Evolutionary conservation across 2,797 vertebrate species (phyloP).

Genomic region (Potorous gilbertii): DNA sequence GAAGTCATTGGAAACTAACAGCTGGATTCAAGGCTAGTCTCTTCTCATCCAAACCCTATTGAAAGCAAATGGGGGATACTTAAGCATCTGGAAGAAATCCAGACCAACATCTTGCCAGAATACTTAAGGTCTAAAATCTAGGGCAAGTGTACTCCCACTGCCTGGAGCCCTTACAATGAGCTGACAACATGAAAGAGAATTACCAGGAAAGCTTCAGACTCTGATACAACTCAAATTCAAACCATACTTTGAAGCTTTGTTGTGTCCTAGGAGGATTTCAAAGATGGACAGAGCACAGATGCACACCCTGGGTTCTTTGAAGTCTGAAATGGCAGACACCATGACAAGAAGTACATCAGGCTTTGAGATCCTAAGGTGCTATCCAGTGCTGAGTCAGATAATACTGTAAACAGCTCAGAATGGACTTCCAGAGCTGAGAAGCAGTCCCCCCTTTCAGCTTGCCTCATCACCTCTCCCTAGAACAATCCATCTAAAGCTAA

Average conservation of each 20-base stretch:
- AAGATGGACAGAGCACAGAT: background rate
- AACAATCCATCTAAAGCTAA: background rate
- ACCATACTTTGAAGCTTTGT: background rate
- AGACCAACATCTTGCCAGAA: background rate
- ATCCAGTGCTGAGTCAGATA: background rate
- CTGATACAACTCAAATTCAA: no score
- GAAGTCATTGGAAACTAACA: background rate
- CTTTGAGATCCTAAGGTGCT: background rate
- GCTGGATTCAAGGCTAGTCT: fast-evolving
- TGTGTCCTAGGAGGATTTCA: background rate
- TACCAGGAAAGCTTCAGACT: background rate
- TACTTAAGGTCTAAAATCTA: background rate
- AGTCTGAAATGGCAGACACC: background rate
- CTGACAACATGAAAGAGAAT: background rate
- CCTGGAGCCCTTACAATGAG: background rate
- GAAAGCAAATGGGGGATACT: background rate
- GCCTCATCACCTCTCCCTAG: background rate
- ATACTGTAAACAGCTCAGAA: background rate
- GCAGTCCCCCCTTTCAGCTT: background rate
- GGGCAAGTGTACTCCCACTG: background rate
- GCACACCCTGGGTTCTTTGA: background rate
- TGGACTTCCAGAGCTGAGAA: background rate
- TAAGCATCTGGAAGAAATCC: background rate
- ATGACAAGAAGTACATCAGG: background rate
- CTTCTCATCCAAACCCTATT: background rate